Base-by-base conservation (phyloP, 2,888 invertebrate genomes). In the Boloria selene region DNA sequence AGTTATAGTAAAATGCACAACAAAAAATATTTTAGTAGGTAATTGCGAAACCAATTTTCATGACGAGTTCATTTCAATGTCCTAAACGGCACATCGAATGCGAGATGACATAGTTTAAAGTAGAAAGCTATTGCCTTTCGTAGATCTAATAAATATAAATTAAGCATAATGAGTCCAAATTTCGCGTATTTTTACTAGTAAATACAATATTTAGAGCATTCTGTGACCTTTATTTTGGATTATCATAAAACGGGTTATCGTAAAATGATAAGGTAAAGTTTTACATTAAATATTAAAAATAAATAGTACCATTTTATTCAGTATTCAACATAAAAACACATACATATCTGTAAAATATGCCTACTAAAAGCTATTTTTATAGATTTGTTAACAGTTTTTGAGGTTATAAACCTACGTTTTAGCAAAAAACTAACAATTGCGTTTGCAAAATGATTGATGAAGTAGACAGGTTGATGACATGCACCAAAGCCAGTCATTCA, bases 101-200 rank as follows among this genome's bases (percentile, higher is more conserved):
- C 78, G 83, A 85, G 86, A 84, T 86, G 87, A 87, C 87, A 85
- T 75, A 82, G 78, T 80, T 22, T 84, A 73, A 73, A 73, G 75
- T 69, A 75, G 73, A 47, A n/a, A 14, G n/a, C 16, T 7, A 47
- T 10, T 2, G n/a, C n/a, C 13, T 3, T 47, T 47, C 31, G 31
- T 7, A 22, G 22, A 47, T 47, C 16, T 13, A n/a, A 7, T n/a
- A 47, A 59, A 59, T 47, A n/a, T 59, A 47, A 59, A 59, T 45
- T 22, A 44, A 13, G 56, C 44, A 44, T 44, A 45, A 44, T 4
- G 44, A 45, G 44, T 45, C n/a, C 13, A 18, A 45, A 56, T 56
- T 56, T 45, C 10, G 45, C 56, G n/a, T 44, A 22, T 14, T n/a
- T 56, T 44, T 5, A 56, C 56, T 56, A 5, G n/a, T 16, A 26